Evolutionary conservation across 2,797 vertebrate genomes (phyloP).

Genomic region (Neostethus bicornis): DNA sequence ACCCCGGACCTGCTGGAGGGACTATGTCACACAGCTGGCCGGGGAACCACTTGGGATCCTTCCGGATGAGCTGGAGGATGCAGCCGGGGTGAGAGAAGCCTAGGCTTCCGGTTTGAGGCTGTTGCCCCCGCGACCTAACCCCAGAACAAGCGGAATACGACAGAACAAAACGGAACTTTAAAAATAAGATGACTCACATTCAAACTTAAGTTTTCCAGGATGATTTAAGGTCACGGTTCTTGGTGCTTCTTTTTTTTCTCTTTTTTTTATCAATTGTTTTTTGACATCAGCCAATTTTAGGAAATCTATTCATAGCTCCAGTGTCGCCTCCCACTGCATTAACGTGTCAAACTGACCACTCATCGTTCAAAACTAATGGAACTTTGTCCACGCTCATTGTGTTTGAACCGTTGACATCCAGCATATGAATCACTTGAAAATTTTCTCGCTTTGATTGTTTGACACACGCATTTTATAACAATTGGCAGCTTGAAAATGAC

Average conservation of each 20-base stretch:
- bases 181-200: background rate
- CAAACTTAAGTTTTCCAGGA: background rate
- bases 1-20: too few species aligned
- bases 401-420: conserved; percentile 13
- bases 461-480: conserved; percentile 26
- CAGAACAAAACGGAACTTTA: too few species aligned
- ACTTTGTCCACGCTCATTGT: conserved; percentile 39
- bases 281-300: conserved; percentile 42
- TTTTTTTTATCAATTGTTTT: conserved; percentile 17
- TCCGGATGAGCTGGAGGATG: too few species aligned
- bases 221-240: conserved; percentile 2
- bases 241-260: conserved; percentile 5
- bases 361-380: conserved; percentile 50
- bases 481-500: conserved; percentile 31
- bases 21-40: too few species aligned
- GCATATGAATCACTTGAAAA: conserved; percentile 17
- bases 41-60: too few species aligned
- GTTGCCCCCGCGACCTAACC: too few species aligned
- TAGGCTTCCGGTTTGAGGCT: too few species aligned
- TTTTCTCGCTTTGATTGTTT: conserved; percentile 10
- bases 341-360: conserved; percentile 63
- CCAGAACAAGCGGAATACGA: too few species aligned
- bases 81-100: too few species aligned
- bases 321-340: conserved; percentile 58
- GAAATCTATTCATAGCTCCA: conserved; percentile 12